phyloP scores from a whole-genome alignment of 2,888 invertebrate species.

The Lepidochrysops patricia region DNA sequence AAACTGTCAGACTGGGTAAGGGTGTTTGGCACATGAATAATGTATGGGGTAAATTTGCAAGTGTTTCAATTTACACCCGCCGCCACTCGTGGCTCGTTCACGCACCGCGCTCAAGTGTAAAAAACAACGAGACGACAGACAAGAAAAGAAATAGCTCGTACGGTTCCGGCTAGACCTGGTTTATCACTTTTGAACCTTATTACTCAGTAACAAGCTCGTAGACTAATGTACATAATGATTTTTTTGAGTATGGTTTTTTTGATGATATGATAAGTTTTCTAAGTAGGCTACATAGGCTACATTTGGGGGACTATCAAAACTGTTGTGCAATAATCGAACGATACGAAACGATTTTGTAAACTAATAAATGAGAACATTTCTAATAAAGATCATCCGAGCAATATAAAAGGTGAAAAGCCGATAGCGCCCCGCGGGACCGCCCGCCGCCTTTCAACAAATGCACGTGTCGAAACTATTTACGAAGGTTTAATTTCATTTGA shows the following conservation, averaged over 20 bases:
- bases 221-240: too few species aligned
- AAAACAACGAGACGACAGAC: conserved; percentile 60
- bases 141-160: conserved; percentile 31
- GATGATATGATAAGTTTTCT: not conserved
- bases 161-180: too few species aligned
- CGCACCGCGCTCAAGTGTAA: conserved; percentile 65
- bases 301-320: not conserved
- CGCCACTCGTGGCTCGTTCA: conserved; percentile 56
- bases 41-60: conserved; percentile 73
- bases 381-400: conserved; percentile 6
- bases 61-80: conserved; percentile 74
- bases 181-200: too few species aligned
- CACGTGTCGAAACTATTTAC: conserved; percentile 25
- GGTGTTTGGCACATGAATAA: conserved; percentile 70
- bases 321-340: not conserved
- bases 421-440: conserved; percentile 27
- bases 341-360: not conserved
- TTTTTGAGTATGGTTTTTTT: too few species aligned
- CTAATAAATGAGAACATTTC: not conserved
- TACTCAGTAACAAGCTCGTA: too few species aligned
- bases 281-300: not conserved
- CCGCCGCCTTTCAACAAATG: conserved; percentile 23
- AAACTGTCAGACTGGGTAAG: conserved; percentile 49
- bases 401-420: conserved; percentile 28
- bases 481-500: conserved; percentile 24